These are phyloP conservation scores for Indicator maculatus DNA, from an alignment of 2,113 vertebrate species.

Conservation along the genomic window DNA sequence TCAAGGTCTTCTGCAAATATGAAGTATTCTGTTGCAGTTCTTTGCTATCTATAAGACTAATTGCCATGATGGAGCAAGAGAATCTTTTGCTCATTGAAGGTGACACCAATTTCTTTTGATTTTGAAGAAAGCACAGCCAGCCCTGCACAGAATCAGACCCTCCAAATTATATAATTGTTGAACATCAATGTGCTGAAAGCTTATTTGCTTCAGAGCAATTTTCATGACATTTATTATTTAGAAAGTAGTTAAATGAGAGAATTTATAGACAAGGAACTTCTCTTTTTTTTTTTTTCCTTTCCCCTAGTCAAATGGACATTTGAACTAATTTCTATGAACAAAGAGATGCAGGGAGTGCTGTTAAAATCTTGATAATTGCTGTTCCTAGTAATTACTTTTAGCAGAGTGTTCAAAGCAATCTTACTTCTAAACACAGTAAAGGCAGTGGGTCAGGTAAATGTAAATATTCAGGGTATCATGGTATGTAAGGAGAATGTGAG, in stretches of 20 bases:
- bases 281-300: background rate
- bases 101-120: background rate
- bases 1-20: background rate
- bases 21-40: background rate
- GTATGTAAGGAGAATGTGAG: rapidly evolving
- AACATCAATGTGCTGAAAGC: background rate
- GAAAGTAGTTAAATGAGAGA: background rate
- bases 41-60: background rate
- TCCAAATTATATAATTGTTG: background rate
- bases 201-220: background rate
- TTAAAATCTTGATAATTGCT: background rate
- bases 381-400: background rate
- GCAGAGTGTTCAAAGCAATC: background rate
- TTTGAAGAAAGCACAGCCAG: background rate
- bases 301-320: background rate
- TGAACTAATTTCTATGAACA: background rate
- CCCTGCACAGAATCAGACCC: background rate
- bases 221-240: background rate
- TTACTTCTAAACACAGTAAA: background rate
- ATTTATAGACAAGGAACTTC: background rate
- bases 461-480: background rate
- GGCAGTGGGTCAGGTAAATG: background rate
- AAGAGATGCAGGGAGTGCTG: background rate
- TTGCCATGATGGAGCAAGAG: background rate
- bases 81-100: background rate